Evolutionary conservation across 2,888 invertebrate species (phyloP), one percentile per base, ranked within the genome.

Genomic region (Vandiemenella viatica): DNA sequence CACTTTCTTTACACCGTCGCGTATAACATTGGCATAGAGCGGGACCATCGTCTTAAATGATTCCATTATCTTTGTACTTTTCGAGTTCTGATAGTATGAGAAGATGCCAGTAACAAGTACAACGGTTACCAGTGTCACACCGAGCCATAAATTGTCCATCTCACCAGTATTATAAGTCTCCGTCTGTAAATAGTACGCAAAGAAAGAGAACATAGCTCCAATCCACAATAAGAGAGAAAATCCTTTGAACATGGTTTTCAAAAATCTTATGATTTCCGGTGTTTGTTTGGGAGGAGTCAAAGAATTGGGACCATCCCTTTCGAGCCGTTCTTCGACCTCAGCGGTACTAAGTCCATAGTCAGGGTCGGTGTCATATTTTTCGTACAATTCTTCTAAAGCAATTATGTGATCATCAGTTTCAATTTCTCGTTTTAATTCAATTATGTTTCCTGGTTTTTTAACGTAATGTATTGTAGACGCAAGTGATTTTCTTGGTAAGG

Each of bases 11-110:
- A 69, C 59, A 3, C 81, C 80, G 19, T 80, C 78, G 51, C 89
- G 72, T 21, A 87, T 70, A 1, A 84, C 82, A 1, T 71, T 68
- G 1, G 85, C 83, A 55, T 70, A 73, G 49, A 77, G 79, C 1
- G 85, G 86, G 8, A 84, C 76, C 73, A 90, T 74, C 63, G 82
- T 83, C 60, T 81, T 80, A 62, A 90, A 90, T 7, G 84, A 83
- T 57, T 87, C 87, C 85, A 90, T 89, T 37, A 87, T 83, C 55
- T 76, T 74, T 10, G 77, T 72, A 59, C 83, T 86, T 61, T 82
- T 84, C 46, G 74, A 74, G 63, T 81, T 80, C 66, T 81, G 80
- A 58, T 73, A 77, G 61, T 81, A 85, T 47, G 82, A 80, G 63
- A 84, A 85, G 50, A 76, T 65, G 8, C 83, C 83, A 23, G 84